Evolutionary conservation across 2,113 vertebrate species (phyloP).

Genomic region (Phalacrocorax aristotelis): DNA sequence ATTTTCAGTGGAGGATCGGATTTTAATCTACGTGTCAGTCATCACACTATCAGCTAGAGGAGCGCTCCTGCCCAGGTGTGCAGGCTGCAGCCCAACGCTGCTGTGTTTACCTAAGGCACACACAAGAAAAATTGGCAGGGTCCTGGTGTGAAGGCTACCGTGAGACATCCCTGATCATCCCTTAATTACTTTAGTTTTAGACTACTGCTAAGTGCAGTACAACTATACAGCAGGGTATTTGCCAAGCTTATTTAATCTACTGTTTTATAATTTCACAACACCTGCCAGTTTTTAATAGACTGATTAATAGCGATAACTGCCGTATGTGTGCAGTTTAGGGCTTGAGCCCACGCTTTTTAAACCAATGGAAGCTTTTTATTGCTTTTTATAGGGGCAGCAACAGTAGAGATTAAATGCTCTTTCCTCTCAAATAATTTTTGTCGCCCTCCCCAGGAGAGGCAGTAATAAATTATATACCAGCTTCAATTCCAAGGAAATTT

Average conservation of each 20-base stretch:
- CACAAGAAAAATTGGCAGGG: not conserved
- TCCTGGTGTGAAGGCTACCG: not conserved
- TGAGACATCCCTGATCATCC: not conserved
- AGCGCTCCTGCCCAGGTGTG: not conserved
- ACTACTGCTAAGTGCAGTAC: not conserved
- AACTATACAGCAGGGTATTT: not conserved
- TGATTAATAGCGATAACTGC: not conserved
- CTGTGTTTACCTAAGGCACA: not conserved
- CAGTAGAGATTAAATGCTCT: not conserved
- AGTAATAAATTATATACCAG: rapidly evolving
- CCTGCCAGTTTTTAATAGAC: not conserved
- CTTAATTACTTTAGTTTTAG: not conserved
- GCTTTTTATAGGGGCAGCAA: not conserved
- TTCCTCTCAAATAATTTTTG: not conserved
- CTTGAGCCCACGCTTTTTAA: not conserved
- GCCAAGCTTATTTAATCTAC: not conserved
- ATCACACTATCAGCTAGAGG: not conserved
- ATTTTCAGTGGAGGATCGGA: not conserved
- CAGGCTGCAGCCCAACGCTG: not conserved
- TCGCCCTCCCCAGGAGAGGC: not conserved
- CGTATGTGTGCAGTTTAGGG: not conserved
- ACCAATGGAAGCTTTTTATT: not conserved
- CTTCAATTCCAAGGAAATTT: not conserved
- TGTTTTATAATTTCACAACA: not conserved
- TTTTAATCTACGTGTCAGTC: not conserved